Percentiles rank a stretch among this genome's conserved stretches.
phyloP scores from a whole-genome alignment of 2,113 vertebrate genomes.

The Oostethus manadensis region DNA sequence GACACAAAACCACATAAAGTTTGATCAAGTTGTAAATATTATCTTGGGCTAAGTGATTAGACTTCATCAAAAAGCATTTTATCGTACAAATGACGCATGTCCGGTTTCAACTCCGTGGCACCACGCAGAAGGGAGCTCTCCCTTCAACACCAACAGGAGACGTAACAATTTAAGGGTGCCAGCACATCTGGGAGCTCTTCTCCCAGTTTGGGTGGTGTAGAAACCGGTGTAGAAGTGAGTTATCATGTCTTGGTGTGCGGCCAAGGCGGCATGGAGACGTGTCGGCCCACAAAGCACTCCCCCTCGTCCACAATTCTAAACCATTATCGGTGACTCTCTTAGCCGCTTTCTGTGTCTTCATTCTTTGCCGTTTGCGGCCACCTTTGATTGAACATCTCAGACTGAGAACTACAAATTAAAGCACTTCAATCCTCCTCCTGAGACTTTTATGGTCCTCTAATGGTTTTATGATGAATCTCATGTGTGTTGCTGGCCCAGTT shows the following conservation, averaged over 20 bases:
- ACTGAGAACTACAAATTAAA: constrained; percentile 27
- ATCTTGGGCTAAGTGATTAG: too few species aligned
- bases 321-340: constrained; percentile 6
- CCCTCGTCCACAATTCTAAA: constrained; percentile 14
- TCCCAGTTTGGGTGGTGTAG: constrained; percentile 19
- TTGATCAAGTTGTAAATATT: not conserved
- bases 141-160: constrained; percentile 3
- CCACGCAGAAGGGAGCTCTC: not conserved
- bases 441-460: constrained; percentile 17
- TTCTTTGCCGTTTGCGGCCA: constrained; percentile 6
- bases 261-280: constrained; percentile 16
- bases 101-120: not conserved
- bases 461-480: constrained; percentile 21
- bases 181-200: constrained; percentile 42
- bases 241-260: constrained; percentile 29
- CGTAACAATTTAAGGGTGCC: constrained; percentile 16
- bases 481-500: constrained; percentile 38
- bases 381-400: constrained; percentile 11
- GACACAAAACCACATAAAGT: not conserved
- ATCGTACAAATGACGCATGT: not conserved
- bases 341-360: not conserved
- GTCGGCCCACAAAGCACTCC: constrained; percentile 13
- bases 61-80: not conserved
- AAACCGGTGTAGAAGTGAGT: constrained; percentile 22
- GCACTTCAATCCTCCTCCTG: not conserved